A percentile compares a stretch with the other conserved stretches of the same genome.
Evolutionary conservation across 2,797 vertebrate genomes (phyloP).

Genomic region (Prunella strophiata): DNA sequence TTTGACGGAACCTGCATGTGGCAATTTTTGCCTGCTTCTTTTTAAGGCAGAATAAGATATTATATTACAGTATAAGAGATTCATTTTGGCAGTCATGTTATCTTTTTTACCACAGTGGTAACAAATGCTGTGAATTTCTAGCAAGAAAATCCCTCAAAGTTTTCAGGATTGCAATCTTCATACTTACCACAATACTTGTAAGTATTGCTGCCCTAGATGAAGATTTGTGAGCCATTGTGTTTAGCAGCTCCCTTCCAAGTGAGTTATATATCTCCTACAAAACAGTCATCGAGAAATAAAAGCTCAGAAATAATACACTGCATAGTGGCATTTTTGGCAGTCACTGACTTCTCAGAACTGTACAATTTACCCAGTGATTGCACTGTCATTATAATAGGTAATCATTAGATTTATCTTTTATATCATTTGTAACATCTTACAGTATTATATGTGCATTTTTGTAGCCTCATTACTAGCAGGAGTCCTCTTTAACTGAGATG

Average conservation of each 20-base stretch:
- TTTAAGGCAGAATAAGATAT: slow-evolving; percentile 12
- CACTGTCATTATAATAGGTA: slow-evolving; percentile 77
- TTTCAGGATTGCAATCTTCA: slow-evolving; percentile 63
- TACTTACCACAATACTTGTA: slow-evolving; percentile 56
- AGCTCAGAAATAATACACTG: slow-evolving; percentile 75
- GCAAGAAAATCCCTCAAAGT: neutral
- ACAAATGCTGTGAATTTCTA: slow-evolving; percentile 25
- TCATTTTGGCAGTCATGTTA: neutral
- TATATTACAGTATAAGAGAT: slow-evolving; percentile 20
- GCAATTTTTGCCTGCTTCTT: slow-evolving; percentile 56
- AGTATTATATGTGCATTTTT: slow-evolving; percentile 74
- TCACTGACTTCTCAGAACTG: slow-evolving; percentile 60
- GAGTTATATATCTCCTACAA: slow-evolving; percentile 70
- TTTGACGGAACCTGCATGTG: neutral
- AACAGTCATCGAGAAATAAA: slow-evolving; percentile 61
- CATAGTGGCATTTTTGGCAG: slow-evolving; percentile 59
- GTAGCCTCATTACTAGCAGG: slow-evolving; percentile 81
- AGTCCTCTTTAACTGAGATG: slow-evolving; percentile 80
- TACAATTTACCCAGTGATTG: slow-evolving; percentile 74
- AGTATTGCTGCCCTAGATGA: slow-evolving; percentile 44
- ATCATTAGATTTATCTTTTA: slow-evolving; percentile 82
- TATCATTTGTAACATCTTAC: slow-evolving; percentile 79
- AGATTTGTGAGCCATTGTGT: slow-evolving; percentile 69
- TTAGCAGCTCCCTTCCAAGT: slow-evolving; percentile 67
- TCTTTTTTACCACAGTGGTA: slow-evolving; percentile 26